Evolutionary conservation across 1,140 invertebrate species (phyloP).

Genomic region (Polyergus mexicanus): DNA sequence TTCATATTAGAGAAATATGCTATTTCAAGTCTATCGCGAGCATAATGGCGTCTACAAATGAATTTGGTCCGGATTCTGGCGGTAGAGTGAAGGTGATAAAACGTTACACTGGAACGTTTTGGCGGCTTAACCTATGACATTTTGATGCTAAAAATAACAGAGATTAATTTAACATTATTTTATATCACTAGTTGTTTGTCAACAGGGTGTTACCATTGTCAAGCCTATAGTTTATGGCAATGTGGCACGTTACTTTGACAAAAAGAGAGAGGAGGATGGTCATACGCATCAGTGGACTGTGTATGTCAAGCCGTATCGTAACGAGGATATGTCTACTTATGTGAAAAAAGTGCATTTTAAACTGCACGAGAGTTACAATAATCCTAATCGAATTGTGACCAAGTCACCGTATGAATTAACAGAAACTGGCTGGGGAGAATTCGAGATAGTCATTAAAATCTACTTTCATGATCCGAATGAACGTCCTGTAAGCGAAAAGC

Average conservation of each 20-base stretch:
- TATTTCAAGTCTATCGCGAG: background rate
- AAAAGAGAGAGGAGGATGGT: conserved; percentile 99
- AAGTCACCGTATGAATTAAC: conserved; percentile 99
- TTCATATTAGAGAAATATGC: background rate
- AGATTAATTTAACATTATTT: conserved; percentile 17
- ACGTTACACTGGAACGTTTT: background rate
- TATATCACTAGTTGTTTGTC: conserved; percentile 53
- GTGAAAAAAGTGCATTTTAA: conserved; percentile 99
- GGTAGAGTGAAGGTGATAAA: conserved; percentile 91
- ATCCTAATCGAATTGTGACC: conserved; percentile 96
- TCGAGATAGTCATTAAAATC: conserved; percentile 99
- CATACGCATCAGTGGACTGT: conserved; percentile 99
- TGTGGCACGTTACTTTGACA: conserved; percentile 97
- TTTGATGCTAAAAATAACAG: background rate
- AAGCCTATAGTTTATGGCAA: conserved; percentile 99
- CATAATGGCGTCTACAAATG: conserved; percentile 89
- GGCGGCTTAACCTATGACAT: background rate
- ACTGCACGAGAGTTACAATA: conserved; percentile 98
- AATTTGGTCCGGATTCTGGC: conserved; percentile 94
- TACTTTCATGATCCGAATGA: conserved; percentile 99
- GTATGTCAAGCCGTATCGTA: conserved; percentile 97
- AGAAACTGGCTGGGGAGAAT: conserved; percentile 99
- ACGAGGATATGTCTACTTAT: conserved; percentile 97
- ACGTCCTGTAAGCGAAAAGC: conserved; percentile 91
- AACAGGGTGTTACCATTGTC: conserved; percentile 94